Conservation (phyloP, 2,113 vertebrate species). For the Bufo bufo region DNA sequence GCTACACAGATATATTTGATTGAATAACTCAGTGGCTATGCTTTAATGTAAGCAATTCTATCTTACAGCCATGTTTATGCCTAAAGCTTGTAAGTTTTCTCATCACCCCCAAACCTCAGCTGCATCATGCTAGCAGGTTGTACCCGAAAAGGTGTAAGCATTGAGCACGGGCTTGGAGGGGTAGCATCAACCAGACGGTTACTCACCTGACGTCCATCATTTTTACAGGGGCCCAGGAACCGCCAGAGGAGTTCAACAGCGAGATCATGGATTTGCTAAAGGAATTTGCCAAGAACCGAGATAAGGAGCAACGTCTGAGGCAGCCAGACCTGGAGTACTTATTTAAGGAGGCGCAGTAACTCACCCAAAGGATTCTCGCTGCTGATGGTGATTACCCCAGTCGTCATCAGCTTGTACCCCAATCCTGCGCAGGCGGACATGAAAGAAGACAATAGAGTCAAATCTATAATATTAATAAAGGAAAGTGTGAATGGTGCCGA, state of each 20-base stretch:
- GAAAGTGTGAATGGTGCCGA: not conserved
- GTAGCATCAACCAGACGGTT: not conserved
- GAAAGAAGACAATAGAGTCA: not conserved
- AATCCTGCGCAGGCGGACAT: not conserved
- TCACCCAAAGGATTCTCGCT: not conserved
- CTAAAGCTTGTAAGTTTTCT: too few relatives aligned
- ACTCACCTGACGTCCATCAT: not conserved
- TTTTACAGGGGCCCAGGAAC: slow-evolving; percentile 69
- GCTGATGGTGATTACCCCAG: not conserved
- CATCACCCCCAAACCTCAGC: too few relatives aligned
- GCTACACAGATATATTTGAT: too few relatives aligned
- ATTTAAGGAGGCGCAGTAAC: slow-evolving; percentile 62
- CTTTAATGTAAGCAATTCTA: too few relatives aligned
- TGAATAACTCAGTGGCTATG: too few relatives aligned
- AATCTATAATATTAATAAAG: not conserved
- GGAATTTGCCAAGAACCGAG: slow-evolving; percentile 89
- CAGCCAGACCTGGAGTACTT: slow-evolving; percentile 79
- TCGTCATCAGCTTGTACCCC: not conserved
- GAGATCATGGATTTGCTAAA: slow-evolving; percentile 85
- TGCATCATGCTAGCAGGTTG: not conserved
- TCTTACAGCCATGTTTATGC: too few relatives aligned
- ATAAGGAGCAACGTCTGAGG: slow-evolving; percentile 77
- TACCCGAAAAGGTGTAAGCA: not conserved
- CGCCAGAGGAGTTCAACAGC: slow-evolving; percentile 70
- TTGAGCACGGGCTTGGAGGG: not conserved